phyloP scores from a whole-genome alignment of 2,888 invertebrate genomes.

The Cantharis rustica region DNA sequence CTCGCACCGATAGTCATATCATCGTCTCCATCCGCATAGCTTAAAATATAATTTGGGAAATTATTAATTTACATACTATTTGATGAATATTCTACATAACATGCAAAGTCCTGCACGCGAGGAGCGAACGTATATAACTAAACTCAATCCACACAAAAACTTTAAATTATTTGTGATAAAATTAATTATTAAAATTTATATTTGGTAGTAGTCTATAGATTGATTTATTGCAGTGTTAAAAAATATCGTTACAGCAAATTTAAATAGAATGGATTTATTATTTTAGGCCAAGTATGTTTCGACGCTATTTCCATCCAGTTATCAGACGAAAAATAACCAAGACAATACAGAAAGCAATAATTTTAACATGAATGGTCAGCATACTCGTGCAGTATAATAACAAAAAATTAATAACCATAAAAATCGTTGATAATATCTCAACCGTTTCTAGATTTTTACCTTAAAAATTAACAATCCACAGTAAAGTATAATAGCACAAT shows the following conservation, averaged over 20 bases:
- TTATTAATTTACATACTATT: not conserved
- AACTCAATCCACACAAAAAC: not conserved
- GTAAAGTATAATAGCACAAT: not conserved
- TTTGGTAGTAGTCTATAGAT: not conserved
- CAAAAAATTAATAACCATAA: not conserved
- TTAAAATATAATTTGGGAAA: not conserved
- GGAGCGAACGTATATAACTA: not conserved
- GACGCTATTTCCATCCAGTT: slow-evolving; percentile 21
- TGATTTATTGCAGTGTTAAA: not conserved
- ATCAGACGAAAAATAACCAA: not conserved
- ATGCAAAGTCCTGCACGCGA: not conserved
- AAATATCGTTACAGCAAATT: not conserved
- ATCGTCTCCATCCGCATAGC: not conserved
- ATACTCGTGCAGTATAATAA: not conserved
- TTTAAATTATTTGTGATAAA: not conserved
- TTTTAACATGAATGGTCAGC: slow-evolving; percentile 24
- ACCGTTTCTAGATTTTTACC: not conserved
- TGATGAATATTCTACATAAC: not conserved
- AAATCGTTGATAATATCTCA: not conserved
- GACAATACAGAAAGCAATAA: slow-evolving; percentile 15
- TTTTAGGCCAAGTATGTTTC: slow-evolving; percentile 28
- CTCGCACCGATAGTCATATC: not conserved
- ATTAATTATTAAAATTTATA: not conserved
- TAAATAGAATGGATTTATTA: not conserved
- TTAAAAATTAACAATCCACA: not conserved